Evolutionary conservation across 2,888 invertebrate genomes (phyloP), one percentile per base, ranked within the genome.

Genomic region (Hylaea fasciaria): DNA sequence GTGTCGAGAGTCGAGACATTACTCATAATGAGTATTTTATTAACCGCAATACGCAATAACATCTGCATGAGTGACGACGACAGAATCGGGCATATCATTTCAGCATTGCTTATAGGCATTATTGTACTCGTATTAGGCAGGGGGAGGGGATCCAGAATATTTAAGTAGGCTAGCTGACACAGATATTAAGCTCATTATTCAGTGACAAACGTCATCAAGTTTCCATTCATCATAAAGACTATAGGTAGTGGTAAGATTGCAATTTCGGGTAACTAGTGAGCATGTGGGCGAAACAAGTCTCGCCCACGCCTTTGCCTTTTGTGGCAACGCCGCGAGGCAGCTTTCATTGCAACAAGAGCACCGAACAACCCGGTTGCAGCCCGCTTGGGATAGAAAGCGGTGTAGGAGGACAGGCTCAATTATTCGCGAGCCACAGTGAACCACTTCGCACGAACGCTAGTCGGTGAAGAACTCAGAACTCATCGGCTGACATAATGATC

Each of bases 371-470:
- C 62, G 68, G 65, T 70, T 60, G 63, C 64, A 64, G 53, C 66
- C 59, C 28, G 39, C 22, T 37, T 35, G 53, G 66, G 66, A 70
- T 77, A 86, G 85, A 85, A 87, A 86, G 82, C 65, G n/a, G 77
- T 77, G 88, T 89, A 81, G 89, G 89, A 73, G 83, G 85, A 79
- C 78, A 74, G 43, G 66, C 63, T 68, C 69, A 47, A 75, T 73
- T 74, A 73, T 69, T 71, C 60, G 52, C 48, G 54, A 45, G 40
- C 41, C 57, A 80, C 72, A 59, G 52, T 45, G 54, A 45, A 44
- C 41, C 57, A 80, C 72, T 73, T 74, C 69, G 44, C 37, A 37
- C 37, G 8, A 14, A 49, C 14, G 39, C 43, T 54, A 45, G 39
- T 32, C 50, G 29, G 50, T 29, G 51, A 44, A 43, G 47, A 32